Evolutionary conservation across 2,888 invertebrate species (phyloP), one percentile per base, ranked within the genome.

Genomic region (Caenorhabditis macrosperma): DNA sequence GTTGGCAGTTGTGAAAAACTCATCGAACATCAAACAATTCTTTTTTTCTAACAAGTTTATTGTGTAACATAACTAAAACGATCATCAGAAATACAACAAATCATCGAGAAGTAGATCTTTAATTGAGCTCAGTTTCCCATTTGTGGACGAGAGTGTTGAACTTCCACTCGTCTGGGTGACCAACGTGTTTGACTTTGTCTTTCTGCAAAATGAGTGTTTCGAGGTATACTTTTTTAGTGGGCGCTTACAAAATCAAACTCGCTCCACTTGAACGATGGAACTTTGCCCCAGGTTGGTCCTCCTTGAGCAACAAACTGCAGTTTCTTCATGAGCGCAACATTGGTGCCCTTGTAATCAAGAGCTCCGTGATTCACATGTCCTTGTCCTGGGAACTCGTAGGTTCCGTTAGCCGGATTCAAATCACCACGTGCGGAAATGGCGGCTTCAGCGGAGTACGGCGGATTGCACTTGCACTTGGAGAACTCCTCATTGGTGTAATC

Each of bases 251-350:
- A 94, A 80, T 93, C 94, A 81, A 93, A 93, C 61, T 93, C 93
- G 63, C 94, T 94, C 95, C 95, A 95, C 88, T 93, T 93, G 91
- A 95, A 95, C 0, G 94, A 93, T 66, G 94, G 94, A 52, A 94
- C 88, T 35, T 87, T 82, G 28, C 82, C 88, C 91, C 93, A 92
- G 0, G 94, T 93, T 9, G 93, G 93, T 71, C 93, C 92, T 74
- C 91, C 91, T 33, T 93, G 92, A 3, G 94, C 93, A 0, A 93
- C 88, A 91, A 94, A 94, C 84, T 92, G 91, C 87, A 92, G 91
- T 30, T 87, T 85, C 82, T 90, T 85, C 72, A 89, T 88, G 67
- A 91, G 69, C 9, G 81, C 78, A 61, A 69, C 86, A 69, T 87
- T 90, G 12, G 91, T 91, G 41, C 91, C 86, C 90, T 94, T 94